Evolutionary conservation across 1,140 invertebrate species (phyloP).

Genomic region (Ditylenchus dipsaci): DNA sequence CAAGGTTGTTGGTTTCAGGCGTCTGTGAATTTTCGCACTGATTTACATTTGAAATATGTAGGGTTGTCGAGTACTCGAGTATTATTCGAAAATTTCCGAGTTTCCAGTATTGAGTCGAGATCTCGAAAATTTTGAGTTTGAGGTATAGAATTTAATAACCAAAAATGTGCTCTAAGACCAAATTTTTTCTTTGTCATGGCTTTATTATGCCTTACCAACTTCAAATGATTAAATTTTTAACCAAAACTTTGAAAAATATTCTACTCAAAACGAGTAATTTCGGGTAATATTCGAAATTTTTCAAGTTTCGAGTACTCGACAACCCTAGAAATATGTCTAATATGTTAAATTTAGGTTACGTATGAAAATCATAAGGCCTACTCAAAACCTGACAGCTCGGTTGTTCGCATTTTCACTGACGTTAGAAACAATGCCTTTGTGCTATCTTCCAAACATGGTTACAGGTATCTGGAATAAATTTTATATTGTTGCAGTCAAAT

Average conservation of each 20-base stretch:
- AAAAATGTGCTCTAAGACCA: neutral
- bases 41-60: neutral
- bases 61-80: neutral
- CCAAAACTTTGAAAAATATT: constrained; percentile 14
- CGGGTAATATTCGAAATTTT: too few species aligned
- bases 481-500: too few species aligned
- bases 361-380: constrained; percentile 26
- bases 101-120: too few species aligned
- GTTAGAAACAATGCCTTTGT: constrained; percentile 20
- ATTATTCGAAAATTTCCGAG: too few species aligned
- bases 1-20: constrained; percentile 8
- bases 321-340: neutral
- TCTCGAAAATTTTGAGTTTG: neutral
- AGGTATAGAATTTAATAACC: too few species aligned
- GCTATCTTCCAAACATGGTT: constrained; percentile 14
- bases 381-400: constrained; percentile 13
- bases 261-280: too few species aligned
- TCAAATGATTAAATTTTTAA: too few species aligned
- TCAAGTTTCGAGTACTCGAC: too few species aligned
- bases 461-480: neutral
- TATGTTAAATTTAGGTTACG: constrained; percentile 21
- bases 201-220: neutral
- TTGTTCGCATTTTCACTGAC: constrained; percentile 38
- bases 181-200: neutral
- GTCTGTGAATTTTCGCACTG: constrained; percentile 11